Evolutionary conservation across 2,888 invertebrate genomes (phyloP).

Genomic region (Sinhomidia bicolor): DNA sequence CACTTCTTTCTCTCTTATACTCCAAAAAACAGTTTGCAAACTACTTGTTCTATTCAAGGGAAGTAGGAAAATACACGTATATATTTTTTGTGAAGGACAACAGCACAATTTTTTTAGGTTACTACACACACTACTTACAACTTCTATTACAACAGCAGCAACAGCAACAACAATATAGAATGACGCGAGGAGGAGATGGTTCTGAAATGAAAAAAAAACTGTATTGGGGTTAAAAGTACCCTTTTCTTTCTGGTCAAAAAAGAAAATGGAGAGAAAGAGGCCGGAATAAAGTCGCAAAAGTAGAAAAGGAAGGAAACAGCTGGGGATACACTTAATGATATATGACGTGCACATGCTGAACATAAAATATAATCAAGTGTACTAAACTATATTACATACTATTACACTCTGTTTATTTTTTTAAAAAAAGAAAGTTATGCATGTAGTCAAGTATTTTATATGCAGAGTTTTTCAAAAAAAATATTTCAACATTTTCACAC

Average conservation of each 20-base stretch:
- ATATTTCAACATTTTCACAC: slow-evolving; percentile 39
- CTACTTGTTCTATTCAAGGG: not conserved
- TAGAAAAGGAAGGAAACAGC: slow-evolving; percentile 52
- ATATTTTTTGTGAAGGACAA: not conserved
- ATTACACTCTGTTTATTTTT: too few relatives aligned
- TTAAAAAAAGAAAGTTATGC: not conserved
- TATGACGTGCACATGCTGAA: slow-evolving; percentile 57
- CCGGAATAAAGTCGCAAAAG: slow-evolving; percentile 23
- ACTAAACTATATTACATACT: not conserved
- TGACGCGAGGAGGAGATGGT: not conserved
- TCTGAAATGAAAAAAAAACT: slow-evolving; percentile 16
- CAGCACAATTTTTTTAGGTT: not conserved
- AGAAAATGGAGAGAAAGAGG: not conserved
- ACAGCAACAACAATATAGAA: not conserved
- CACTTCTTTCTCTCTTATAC: too few relatives aligned
- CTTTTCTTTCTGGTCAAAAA: not conserved
- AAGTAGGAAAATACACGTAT: not conserved
- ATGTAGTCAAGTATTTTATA: not conserved
- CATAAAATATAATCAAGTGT: not conserved
- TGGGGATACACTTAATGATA: slow-evolving; percentile 63
- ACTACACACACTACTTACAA: too few relatives aligned
- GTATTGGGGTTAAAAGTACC: slow-evolving; percentile 44
- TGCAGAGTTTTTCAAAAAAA: not conserved
- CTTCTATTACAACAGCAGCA: too few relatives aligned
- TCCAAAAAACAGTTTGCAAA: slow-evolving; percentile 38